Conservation (phyloP, 1,140 invertebrate genomes). For the Aleiodes sp. region DNA sequence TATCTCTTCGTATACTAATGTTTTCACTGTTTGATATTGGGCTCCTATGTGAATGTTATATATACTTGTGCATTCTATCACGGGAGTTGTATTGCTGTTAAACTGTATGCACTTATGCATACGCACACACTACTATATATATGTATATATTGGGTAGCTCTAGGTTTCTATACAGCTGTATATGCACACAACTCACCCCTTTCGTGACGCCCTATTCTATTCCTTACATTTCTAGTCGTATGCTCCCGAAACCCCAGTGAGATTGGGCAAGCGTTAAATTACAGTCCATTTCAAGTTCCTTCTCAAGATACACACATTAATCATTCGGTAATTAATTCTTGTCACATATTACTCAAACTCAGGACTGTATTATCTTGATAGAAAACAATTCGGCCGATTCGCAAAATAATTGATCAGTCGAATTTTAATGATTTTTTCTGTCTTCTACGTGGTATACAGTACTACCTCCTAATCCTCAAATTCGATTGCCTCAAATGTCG, state of each 20-base stretch:
- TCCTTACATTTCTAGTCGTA: neutral
- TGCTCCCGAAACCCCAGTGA: neutral
- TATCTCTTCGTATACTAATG: neutral
- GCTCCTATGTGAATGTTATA: neutral
- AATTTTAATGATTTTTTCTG: too few relatives aligned
- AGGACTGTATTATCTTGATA: too few relatives aligned
- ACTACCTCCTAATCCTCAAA: neutral
- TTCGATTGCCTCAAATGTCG: conserved; percentile 15
- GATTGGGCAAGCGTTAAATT: conserved; percentile 3
- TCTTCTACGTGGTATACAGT: too few relatives aligned
- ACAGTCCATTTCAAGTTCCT: neutral
- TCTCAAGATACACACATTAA: neutral
- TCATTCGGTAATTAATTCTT: too few relatives aligned
- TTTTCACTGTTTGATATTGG: neutral
- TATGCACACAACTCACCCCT: neutral
- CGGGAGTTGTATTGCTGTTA: neutral
- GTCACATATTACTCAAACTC: too few relatives aligned
- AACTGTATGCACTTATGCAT: neutral
- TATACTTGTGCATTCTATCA: neutral
- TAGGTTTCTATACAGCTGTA: neutral
- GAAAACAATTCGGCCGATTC: too few relatives aligned
- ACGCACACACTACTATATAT: neutral
- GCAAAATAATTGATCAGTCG: too few relatives aligned
- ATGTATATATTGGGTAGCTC: neutral
- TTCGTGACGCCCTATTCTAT: neutral